Conservation (phyloP, 2,888 invertebrate genomes). For the Seladonia tumulorum region DNA sequence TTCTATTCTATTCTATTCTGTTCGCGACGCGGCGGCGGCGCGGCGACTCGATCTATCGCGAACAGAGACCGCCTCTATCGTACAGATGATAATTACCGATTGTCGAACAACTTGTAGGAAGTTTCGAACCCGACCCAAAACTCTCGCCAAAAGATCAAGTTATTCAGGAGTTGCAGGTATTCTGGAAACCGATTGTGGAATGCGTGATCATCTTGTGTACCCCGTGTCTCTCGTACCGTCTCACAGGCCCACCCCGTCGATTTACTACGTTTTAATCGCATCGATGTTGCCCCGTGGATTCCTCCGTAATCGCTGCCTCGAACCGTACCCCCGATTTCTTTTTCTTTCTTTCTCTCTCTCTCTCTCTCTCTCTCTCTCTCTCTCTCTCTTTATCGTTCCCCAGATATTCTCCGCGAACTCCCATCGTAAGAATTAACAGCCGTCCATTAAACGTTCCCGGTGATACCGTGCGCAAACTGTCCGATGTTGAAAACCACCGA, state of each 20-base stretch:
- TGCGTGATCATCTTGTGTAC: constrained; percentile 37
- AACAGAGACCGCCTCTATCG: background rate
- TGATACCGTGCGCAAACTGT: constrained; percentile 12
- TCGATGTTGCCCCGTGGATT: constrained; percentile 1
- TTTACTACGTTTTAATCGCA: background rate
- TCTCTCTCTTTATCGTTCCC: background rate
- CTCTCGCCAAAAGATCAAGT: constrained; percentile 82
- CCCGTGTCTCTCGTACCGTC: constrained; percentile 14
- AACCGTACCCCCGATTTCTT: background rate
- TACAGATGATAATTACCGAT: background rate
- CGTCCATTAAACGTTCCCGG: constrained; percentile 15
- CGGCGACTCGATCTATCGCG: background rate
- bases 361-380: background rate
- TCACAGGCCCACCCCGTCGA: background rate
- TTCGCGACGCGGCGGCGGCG: background rate
- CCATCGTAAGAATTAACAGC: background rate
- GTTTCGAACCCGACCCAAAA: constrained; percentile 83
- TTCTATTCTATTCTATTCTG: background rate
- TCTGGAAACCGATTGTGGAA: constrained; percentile 56
- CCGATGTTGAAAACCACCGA: background rate
- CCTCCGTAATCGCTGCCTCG: background rate
- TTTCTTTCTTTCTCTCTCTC: background rate
- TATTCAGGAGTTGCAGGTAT: constrained; percentile 83
- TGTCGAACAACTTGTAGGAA: constrained; percentile 76
- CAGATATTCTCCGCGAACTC: background rate